Base-by-base conservation (phyloP, 2,113 vertebrate genomes). In the Lepus europaeus region DNA sequence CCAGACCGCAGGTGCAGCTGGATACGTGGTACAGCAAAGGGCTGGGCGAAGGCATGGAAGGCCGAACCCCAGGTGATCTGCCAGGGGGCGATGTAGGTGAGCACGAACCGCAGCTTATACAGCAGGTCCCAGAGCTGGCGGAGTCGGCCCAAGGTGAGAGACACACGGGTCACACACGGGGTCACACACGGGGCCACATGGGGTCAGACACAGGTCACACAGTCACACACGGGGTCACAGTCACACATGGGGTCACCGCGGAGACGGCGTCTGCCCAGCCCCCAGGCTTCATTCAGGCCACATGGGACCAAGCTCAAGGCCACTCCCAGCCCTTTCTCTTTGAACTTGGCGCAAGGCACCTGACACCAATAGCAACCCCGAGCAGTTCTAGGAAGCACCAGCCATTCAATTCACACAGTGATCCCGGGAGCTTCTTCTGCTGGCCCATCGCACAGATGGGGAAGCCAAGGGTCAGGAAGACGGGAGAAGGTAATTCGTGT, bases 61-160 rank as follows among this genome's bases (percentile, higher is more conserved):
- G 99, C 99, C 0, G 99, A 99, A 91, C 99, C 99, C 99, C 99
- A 99, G 61, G 99, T 99, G 97, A 99, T 99, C 97, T 99, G 99
- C 99, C 99, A 99, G 22, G 99, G 99, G 0, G 99, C 99, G 5
- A 99, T 99, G 98, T 99, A 99, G 76, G 99, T 99, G 97, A 99
- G 97, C 90, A 99, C 99, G 4, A 99, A 99, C 8, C 99, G 99
- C 84, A 99, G 98, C 97, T 99, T 99, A 97, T 99, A 99, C 91
- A 99, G 98, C 95, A 99, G 98, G 97, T 99, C 99, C 99, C 99
- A 99, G 94, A 99, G 98, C 99, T 99, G 97, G 10, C 45, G 10
- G 81, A 27, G 76, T 2, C 29, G 2, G 39, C 29, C 1, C 11
- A 5, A 29, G 12, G n/a, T 0, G 27, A 49, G 33, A 72, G 64